Base-by-base conservation (phyloP, 2,888 invertebrate genomes). In the Acanthoscelides obtectus region DNA sequence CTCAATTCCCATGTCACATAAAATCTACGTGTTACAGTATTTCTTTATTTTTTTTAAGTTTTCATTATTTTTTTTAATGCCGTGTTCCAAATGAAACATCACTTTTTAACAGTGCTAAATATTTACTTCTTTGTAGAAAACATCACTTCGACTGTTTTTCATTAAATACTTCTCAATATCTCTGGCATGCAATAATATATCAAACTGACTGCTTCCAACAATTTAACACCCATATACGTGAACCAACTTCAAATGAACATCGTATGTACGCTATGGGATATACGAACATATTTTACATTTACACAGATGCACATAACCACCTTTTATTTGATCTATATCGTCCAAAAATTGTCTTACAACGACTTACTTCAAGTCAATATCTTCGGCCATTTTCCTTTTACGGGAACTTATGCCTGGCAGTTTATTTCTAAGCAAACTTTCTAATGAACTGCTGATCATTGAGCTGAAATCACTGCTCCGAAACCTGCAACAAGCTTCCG, bases 331-430 rank as follows among this genome's bases (percentile, higher is more conserved):
- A n/a, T 17, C 12, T 45, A 25, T 25, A 25, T 8, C 17, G 1
- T 45, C 12, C 45, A 45, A 45, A 45, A 12, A 12, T 45, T 4
- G 6, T 45, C 45, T 12, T 45, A 17, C 12, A 6, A 12, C 45
- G 45, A 45, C 45, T 72, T 75, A 80, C 71, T 81, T 79, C 69
- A 81, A 76, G 76, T 82, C 81, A 20, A 83, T 78, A 68, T 83
- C 83, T 71, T 83, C 83, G 3, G 78, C 70, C 75, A 82, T 82
- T 76, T 84, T 84, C n/a, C 85, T 79, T 74, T 85, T 85, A 17
- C 85, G 78, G 19, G 82, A 79, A 64, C 81, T 83, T 65, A 83
- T 80, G 72, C 75, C 79, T 4, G 73, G 68, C 0, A 78, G 68
- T 6, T 77, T 77, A 66, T 75, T 76, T 22, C 76, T 77, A 45